phyloP scores from a whole-genome alignment of 2,113 vertebrate genomes.

The Siniperca knerii region DNA sequence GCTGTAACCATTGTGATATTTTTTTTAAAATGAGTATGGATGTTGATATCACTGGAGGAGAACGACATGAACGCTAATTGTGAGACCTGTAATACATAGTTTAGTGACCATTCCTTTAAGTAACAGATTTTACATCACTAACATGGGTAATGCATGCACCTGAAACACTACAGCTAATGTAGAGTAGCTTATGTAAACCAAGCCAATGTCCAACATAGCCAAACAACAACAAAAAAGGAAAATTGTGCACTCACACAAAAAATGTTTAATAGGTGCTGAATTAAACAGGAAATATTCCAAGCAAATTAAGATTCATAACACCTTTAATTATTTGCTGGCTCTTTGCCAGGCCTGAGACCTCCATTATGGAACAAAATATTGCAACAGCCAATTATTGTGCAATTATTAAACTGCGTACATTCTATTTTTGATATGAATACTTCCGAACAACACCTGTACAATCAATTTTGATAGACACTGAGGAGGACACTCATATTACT shows the following conservation, averaged over 20 bases:
- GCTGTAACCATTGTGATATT: not conserved
- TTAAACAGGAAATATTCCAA: constrained; percentile 15
- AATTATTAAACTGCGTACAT: constrained; percentile 16
- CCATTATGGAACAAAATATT: constrained; percentile 7
- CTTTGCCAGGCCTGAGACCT: not conserved
- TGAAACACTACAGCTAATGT: not conserved
- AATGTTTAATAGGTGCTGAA: not conserved
- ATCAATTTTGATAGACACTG: constrained; percentile 15
- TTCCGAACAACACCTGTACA: constrained; percentile 31
- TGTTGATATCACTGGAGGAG: not conserved
- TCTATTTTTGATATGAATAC: constrained; percentile 8
- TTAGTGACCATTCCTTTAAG: not conserved
- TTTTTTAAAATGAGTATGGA: no score
- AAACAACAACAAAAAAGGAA: not conserved
- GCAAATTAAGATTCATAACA: constrained; percentile 5
- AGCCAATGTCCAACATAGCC: not conserved
- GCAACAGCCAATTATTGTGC: constrained; percentile 11
- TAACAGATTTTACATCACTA: not conserved
- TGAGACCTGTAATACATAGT: not conserved
- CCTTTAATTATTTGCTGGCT: not conserved
- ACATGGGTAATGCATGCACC: not conserved
- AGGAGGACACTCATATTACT: constrained; percentile 2
- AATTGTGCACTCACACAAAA: no score
- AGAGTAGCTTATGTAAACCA: not conserved
- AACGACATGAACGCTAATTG: not conserved